Base-by-base conservation (phyloP, 2,113 vertebrate species). In the Zosterops borbonicus region DNA sequence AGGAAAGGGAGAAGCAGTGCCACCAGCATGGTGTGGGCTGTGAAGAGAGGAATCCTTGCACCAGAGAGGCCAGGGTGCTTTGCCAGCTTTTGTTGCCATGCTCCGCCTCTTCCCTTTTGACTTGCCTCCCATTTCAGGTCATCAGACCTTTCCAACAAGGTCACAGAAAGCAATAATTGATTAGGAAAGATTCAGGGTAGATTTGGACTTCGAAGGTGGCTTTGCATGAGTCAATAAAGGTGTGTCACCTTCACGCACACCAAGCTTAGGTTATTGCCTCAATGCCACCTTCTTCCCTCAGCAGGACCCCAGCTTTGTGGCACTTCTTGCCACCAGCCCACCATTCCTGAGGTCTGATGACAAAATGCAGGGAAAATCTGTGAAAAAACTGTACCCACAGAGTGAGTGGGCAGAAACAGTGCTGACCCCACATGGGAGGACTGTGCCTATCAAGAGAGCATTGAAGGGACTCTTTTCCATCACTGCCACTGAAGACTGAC, bases 371-470 rank as follows among this genome's bases (percentile, higher is more conserved):
- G 97, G 97, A 33, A n/a, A 98, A 97, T 9, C 97, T 97, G 10
- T 98, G 94, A 96, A 98, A 95, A 65, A 98, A 59, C 70, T 97
- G 97, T 11, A 58, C 14, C 5, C 24, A 98, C 22, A 0, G 96
- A 95, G 19, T 97, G 98, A 22, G 98, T 39, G 47, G 95, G 95
- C 76, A 98, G 67, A 87, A 97, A 87, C 41, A 96, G 91, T 4
- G 96, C 94, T 64, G 98, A 96, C 60, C 9, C 97, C 98, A 3
- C 93, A 97, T 8, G 97, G 98, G 16, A 98, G 8, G 46, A 97
- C 67, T 2, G 97, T 98, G 58, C 98, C 97, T 29, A 96, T 97
- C 50, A 98, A 70, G 25, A 98, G 49, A 1, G 93, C 97, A n/a
- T 97, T 95, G 25, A 98, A 99, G 4, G 86, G 63, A 92, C 90